Conservation (phyloP, 2,888 invertebrate species). For the Cinara cedri region DNA sequence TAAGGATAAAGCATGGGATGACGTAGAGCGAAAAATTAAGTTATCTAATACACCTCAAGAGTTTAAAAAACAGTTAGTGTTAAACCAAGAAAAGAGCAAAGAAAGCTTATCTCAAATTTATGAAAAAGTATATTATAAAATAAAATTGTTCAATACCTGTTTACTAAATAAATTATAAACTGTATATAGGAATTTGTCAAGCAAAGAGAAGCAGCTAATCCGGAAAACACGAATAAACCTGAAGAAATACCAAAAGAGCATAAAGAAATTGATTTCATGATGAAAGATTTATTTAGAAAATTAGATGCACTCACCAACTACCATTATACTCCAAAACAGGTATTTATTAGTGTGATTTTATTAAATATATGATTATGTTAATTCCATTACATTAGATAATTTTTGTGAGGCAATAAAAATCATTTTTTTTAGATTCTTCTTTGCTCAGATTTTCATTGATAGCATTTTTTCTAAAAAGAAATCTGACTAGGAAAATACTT, state of each 20-base stretch:
- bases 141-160: background rate
- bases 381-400: too few relatives aligned
- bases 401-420: too few relatives aligned
- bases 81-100: conserved; percentile 95
- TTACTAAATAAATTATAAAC: conserved; percentile 1
- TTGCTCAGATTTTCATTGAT: too few relatives aligned
- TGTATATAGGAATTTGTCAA: conserved; percentile 72
- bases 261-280: conserved; percentile 75
- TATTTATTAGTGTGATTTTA: conserved; percentile 34
- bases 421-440: too few relatives aligned
- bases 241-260: conserved; percentile 78
- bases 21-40: conserved; percentile 85
- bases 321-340: conserved; percentile 89
- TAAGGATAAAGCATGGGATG: conserved; percentile 93
- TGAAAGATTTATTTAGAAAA: conserved; percentile 80
- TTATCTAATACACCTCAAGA: conserved; percentile 81
- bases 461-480: too few relatives aligned
- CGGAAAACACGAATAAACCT: conserved; percentile 67
- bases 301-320: conserved; percentile 92
- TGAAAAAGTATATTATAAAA: conserved; percentile 68
- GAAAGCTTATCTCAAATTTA: conserved; percentile 91
- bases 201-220: conserved; percentile 69
- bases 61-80: conserved; percentile 83
- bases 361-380: background rate
- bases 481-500: too few relatives aligned